Evolutionary conservation across 1,140 invertebrate genomes (phyloP).

Genomic region (Bicyclus anynana): DNA sequence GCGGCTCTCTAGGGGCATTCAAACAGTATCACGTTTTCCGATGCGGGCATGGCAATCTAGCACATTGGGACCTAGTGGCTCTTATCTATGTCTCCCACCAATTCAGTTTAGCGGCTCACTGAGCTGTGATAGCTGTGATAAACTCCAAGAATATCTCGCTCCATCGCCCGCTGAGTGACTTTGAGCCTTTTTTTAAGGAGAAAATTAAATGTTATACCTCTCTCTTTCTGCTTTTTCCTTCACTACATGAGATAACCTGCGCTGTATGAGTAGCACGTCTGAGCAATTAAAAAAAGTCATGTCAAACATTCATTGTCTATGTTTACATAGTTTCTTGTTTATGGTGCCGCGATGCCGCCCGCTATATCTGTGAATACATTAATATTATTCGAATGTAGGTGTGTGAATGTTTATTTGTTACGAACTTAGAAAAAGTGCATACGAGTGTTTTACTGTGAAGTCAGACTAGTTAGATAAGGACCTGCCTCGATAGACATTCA

Average conservation of each 20-base stretch:
- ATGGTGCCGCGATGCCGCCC: background rate
- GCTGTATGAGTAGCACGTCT: background rate
- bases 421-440: background rate
- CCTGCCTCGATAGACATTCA: no score
- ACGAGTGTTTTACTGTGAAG: no score
- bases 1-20: no score
- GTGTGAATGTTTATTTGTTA: background rate
- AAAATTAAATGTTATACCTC: background rate
- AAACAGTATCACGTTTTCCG: no score
- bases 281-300: conserved; percentile 22
- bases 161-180: background rate
- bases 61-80: no score
- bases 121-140: no score
- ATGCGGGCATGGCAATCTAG: no score
- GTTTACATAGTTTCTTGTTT: conserved; percentile 3
- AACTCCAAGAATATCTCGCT: no score
- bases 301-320: conserved; percentile 11
- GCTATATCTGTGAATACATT: background rate
- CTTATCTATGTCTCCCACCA: no score
- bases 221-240: background rate
- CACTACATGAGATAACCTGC: background rate
- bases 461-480: no score
- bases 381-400: conserved; percentile 2
- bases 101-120: no score
- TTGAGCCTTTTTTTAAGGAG: background rate